Evolutionary conservation across 1,140 invertebrate genomes (phyloP), one percentile per base, ranked within the genome.

Genomic region (Neotoxoptera formosana): DNA sequence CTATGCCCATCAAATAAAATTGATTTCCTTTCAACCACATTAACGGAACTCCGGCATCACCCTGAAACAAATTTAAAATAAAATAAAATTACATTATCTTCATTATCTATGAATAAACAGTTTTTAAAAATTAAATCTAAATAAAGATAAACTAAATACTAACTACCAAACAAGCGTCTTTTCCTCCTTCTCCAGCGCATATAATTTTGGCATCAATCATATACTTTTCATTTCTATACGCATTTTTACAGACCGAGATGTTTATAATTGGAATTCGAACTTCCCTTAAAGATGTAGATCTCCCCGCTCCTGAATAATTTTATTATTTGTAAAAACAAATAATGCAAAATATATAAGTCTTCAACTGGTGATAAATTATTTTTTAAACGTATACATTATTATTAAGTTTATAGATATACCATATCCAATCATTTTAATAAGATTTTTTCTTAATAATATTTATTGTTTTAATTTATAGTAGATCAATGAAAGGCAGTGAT

Each of bases 121-220:
- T 23, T 25, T 25, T 53, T 7, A 2, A 36, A 83, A 83, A 83
- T 41, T 8, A 21, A 45, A 23, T 36, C 23, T 8, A 21, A 45
- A 23, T 36, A 0, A 25, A 84, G 45, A 45, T 84, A 20, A 21
- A 36, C 1, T 11, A 17, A 47, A 30, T 9, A 47, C 25, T 23
- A 34, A 7, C 21, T 53, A 89, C 87, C 87, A 2, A 17, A 34
- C 87, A 89, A 7, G 48, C 7, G 20, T 97, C 97, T 94, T 96
- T 96, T 7, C 97, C 97, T 0, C 96, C 95, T 88, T 96, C 96
- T 36, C 97, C 97, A 36, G 97, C 97, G 95, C 97, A 98, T 20
- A 94, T 36, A 34, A 98, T 94, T 94, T 30, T 60, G n/a, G 86
- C 53, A n/a, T 93, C 76, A n/a, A 93, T 93, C 14, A 83, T 47